A percentile compares a stretch with the other conserved stretches of the same genome.
Evolutionary conservation across 2,797 vertebrate species (phyloP).

Genomic region (Ambastaia sidthimunki): DNA sequence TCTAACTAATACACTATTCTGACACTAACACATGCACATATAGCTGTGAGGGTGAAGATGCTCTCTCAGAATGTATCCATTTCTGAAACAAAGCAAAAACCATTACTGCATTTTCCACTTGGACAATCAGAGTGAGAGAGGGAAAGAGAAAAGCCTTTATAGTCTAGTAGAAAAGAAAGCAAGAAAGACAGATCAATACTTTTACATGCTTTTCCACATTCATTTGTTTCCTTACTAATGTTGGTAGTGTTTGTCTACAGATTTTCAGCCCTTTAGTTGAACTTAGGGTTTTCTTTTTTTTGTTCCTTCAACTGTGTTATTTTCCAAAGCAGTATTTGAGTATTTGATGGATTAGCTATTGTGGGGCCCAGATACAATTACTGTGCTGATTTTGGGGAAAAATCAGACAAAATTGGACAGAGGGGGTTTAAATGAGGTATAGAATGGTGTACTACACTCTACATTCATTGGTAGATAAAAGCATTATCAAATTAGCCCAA

Average conservation of each 20-base stretch:
- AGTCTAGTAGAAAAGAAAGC: background rate
- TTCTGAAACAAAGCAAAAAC: constrained; percentile 33
- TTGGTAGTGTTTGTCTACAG: constrained; percentile 36
- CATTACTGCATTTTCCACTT: constrained; percentile 28
- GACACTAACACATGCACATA: constrained; percentile 47
- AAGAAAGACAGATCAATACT: constrained; percentile 38
- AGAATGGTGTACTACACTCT: background rate
- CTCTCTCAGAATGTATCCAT: constrained; percentile 31
- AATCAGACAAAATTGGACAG: background rate
- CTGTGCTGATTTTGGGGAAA: too few species aligned
- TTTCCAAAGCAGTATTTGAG: constrained; percentile 35
- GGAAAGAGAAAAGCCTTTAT: constrained; percentile 14
- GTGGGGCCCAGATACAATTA: constrained; percentile 5
- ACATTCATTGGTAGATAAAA: background rate
- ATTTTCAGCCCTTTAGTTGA: constrained; percentile 23
- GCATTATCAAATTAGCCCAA: background rate
- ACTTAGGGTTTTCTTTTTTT: background rate
- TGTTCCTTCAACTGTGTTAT: background rate
- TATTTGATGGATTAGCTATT: constrained; percentile 9
- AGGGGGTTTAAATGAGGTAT: background rate
- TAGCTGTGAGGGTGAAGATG: constrained; percentile 7
- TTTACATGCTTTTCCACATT: constrained; percentile 38
- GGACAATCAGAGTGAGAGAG: constrained; percentile 42
- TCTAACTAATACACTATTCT: constrained; percentile 46
- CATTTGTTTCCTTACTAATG: constrained; percentile 38